These are phyloP conservation scores for Lasiurus cinereus DNA, from an alignment of 2,113 vertebrate genomes.

Conservation along the genomic window DNA sequence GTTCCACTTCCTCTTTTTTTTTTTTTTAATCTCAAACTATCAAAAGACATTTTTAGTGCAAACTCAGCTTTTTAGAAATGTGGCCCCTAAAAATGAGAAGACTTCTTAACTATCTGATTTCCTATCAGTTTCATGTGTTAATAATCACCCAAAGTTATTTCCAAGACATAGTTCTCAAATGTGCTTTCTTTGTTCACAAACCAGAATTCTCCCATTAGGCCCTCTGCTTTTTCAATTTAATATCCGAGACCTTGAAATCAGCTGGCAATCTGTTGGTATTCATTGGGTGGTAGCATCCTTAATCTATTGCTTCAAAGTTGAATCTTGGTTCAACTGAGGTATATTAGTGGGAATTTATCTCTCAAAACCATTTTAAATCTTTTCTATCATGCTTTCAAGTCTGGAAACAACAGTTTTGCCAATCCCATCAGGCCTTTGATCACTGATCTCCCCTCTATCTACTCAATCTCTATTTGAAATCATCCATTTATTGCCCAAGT, in stretches of 20 bases:
- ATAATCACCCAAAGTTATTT: not conserved
- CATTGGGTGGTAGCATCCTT: not conserved
- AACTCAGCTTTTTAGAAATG: not conserved
- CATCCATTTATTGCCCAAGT: not conserved
- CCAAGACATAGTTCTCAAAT: not conserved
- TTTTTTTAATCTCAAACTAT: not conserved
- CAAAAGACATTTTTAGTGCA: not conserved
- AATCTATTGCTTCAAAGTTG: not conserved
- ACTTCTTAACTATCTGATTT: not conserved
- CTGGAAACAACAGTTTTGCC: not conserved
- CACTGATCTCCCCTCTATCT: not conserved
- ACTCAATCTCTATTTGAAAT: not conserved
- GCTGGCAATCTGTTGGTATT: not conserved
- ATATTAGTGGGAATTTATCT: not conserved
- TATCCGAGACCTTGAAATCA: not conserved
- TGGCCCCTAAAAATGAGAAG: not conserved
- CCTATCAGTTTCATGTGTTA: not conserved
- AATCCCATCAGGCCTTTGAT: not conserved
- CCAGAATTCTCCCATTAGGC: not conserved
- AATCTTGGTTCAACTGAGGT: not conserved
- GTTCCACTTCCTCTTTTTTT: not conserved
- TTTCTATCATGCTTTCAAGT: not conserved
- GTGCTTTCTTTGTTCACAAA: not conserved
- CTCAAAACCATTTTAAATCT: not conserved
- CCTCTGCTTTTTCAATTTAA: not conserved